phyloP scores from a whole-genome alignment of 2,888 invertebrate species.

The Microctonus brassicae region DNA sequence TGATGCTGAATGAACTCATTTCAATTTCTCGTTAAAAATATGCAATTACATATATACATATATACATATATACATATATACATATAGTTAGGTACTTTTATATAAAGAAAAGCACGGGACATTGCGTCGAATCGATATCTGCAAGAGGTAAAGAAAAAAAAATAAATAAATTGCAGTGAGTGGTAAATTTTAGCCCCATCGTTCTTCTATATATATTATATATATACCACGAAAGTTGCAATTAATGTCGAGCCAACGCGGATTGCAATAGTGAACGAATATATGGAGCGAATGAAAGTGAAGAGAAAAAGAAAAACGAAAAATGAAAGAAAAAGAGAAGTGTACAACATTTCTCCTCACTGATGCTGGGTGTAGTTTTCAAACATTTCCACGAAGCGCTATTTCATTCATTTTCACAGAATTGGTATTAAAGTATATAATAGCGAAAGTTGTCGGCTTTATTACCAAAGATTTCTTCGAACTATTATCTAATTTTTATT shows the following conservation, averaged over 20 bases:
- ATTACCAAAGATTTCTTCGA: constrained; percentile 20
- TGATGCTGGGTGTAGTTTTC: neutral
- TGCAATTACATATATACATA: neutral
- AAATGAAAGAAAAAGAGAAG: neutral
- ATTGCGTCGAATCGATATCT: neutral
- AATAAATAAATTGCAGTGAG: neutral
- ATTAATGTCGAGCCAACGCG: constrained; percentile 2
- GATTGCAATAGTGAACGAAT: neutral
- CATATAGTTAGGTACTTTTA: too few relatives aligned
- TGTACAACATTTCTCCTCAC: neutral
- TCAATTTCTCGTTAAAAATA: neutral
- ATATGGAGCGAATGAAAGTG: neutral
- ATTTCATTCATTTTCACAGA: constrained; percentile 23
- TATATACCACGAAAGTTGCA: neutral
- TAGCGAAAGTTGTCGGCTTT: constrained; percentile 31
- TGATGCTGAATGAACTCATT: neutral
- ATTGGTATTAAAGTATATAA: constrained; percentile 30
- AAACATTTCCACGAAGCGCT: constrained; percentile 20
- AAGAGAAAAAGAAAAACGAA: neutral
- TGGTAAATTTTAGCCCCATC: neutral
- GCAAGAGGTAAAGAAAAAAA: neutral
- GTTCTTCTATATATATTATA: neutral
- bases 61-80: neutral
- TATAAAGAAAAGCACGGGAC: neutral
- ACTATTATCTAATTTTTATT: too few relatives aligned